Evolutionary conservation across 1,140 invertebrate species (phyloP), one percentile per base, ranked within the genome.

Genomic region (Cydia fagiglandana): DNA sequence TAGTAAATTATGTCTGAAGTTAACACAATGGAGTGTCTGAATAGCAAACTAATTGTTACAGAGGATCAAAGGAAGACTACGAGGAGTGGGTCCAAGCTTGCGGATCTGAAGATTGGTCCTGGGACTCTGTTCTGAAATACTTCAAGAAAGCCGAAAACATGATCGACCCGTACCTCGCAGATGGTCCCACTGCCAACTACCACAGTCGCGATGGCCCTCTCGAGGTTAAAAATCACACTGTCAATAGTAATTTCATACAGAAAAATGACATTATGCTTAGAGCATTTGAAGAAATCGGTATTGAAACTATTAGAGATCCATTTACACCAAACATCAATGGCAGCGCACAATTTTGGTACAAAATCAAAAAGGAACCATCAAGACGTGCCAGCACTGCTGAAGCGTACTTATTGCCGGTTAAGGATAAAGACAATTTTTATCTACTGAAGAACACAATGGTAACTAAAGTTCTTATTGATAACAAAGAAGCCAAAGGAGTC

Each of bases 41-140:
- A 30, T 30, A 30, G 34, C 34, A 34, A 34, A 34, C 34, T 34
- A 41, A 38, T 38, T 68, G 12, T 74, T 74, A 10, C 73, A 74
- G 96, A 75, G 96, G 96, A 1, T 95, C 96, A 88, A 93, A 93
- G 30, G 79, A 86, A 17, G 96, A 97, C 83, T 97, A 95, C 81
- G 95, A 97, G 83, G 80, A 93, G 13, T 97, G 96, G 96, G 84
- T 80, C 90, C 78, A 80, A 76, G 77, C 50, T n/a, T 56, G n/a
- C 77, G 94, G 73, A 0, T 97, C 97, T 78, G 88, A 91, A 0
- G 96, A 96, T 0, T 98, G 97, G 97, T 94, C 94, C 9, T 98
- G 96, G 87, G 94, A 96, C 3, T 95, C 96, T 28, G 93, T 95
- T 3, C 82, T 73, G 17, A 28, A 66, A 10, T 77, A 77, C 17